Evolutionary conservation across 2,888 invertebrate genomes (phyloP).

Genomic region (Tetragonisca angustula): DNA sequence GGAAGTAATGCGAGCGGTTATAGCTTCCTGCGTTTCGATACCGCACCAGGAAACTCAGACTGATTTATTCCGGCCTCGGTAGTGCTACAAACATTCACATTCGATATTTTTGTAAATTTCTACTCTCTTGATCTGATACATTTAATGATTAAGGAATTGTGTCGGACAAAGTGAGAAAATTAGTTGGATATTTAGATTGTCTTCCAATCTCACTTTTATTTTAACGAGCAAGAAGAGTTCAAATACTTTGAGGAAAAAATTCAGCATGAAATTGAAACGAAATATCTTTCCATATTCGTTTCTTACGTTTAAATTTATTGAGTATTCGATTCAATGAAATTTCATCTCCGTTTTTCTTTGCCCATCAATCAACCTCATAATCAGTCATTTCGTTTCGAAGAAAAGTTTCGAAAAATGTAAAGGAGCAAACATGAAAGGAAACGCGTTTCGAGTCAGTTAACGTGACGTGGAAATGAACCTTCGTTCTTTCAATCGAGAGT

Average conservation of each 20-base stretch:
- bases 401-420: neutral
- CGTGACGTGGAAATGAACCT: neutral
- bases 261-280: neutral
- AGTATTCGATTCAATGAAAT: too few species aligned
- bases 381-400: too few species aligned
- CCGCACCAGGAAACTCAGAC: slow-evolving; percentile 21
- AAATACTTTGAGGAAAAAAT: neutral
- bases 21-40: slow-evolving; percentile 17
- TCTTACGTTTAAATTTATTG: too few species aligned
- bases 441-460: neutral
- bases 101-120: neutral
- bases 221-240: neutral
- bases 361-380: too few species aligned
- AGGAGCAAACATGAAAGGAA: neutral
- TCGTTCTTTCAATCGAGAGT: neutral
- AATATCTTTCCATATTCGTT: neutral
- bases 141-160: neutral
- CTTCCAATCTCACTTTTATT: neutral
- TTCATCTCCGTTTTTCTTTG: too few species aligned
- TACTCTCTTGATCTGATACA: neutral
- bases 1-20: slow-evolving; percentile 47
- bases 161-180: neutral
- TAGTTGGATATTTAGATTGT: neutral
- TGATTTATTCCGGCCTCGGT: neutral
- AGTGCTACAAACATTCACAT: slow-evolving; percentile 1